Evolutionary conservation across 2,888 invertebrate species (phyloP).

Genomic region (Torymus texanus): DNA sequence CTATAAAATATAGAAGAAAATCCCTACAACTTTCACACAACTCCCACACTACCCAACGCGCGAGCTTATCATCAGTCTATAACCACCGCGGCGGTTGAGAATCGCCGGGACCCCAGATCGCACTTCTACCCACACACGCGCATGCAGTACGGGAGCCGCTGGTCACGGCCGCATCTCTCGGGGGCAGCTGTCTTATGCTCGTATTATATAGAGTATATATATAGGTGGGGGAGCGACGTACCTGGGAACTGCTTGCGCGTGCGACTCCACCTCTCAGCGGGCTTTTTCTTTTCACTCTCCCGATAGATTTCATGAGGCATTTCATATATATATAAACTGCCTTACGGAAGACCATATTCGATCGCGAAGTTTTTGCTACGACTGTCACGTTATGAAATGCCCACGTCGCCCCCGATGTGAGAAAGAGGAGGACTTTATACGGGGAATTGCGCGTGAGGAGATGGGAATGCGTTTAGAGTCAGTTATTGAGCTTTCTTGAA

Average conservation of each 20-base stretch:
- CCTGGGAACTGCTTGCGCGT: background rate
- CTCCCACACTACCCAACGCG: too few species aligned
- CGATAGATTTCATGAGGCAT: conserved; percentile 22
- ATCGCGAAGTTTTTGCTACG: background rate
- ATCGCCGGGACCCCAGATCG: background rate
- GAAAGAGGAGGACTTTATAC: too few species aligned
- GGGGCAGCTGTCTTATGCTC: conserved; percentile 1
- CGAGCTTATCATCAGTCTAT: too few species aligned
- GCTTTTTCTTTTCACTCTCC: background rate
- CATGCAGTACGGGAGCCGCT: background rate
- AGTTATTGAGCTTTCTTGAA: too few species aligned
- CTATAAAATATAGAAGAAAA: too few species aligned
- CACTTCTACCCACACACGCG: background rate
- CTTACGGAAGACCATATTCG: background rate
- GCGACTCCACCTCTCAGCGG: background rate
- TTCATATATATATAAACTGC: too few species aligned
- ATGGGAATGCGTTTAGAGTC: too few species aligned
- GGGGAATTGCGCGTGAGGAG: too few species aligned
- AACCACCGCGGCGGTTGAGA: background rate
- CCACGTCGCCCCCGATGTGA: too few species aligned
- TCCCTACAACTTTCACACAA: too few species aligned
- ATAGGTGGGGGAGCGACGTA: conserved; percentile 1
- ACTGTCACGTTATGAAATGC: conserved; percentile 2
- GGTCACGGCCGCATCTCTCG: background rate
- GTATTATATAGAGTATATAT: too few species aligned